Evolutionary conservation across 2,113 vertebrate genomes (phyloP).

Genomic region (Elephas maximus): DNA sequence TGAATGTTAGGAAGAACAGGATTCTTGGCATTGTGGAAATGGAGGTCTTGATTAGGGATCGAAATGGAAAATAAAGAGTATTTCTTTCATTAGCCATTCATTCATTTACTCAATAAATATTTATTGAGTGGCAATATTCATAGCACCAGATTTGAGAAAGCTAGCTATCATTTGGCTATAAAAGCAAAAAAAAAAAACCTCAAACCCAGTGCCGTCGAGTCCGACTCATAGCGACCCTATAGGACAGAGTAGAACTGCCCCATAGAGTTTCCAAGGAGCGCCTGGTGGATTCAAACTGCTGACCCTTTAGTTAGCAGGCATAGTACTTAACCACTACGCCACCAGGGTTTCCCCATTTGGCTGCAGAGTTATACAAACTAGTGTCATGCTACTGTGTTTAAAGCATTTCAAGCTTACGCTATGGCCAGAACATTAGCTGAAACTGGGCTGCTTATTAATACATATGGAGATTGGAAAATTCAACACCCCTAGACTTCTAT

Average conservation of each 20-base stretch:
- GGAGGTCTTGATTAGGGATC: conserved; percentile 38
- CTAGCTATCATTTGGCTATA: conserved; percentile 7
- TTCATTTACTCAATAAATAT: conserved; percentile 21
- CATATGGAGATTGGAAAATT: not conserved
- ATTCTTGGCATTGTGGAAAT: not conserved
- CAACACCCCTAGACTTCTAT: not conserved
- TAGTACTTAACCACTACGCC: too few species aligned
- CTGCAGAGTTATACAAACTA: too few species aligned
- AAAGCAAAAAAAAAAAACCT: not conserved
- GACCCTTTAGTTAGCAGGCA: too few species aligned
- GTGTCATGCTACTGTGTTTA: not conserved
- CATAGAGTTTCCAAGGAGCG: too few species aligned
- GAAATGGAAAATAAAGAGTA: not conserved
- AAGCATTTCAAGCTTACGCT: not conserved
- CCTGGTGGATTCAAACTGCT: too few species aligned
- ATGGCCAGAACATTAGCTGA: not conserved
- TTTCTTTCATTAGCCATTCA: conserved; percentile 20
- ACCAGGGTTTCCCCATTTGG: too few species aligned
- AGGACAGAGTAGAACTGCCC: too few species aligned
- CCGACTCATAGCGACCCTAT: too few species aligned
- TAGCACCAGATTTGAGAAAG: not conserved
- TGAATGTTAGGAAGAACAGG: not conserved
- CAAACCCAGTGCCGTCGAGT: too few species aligned
- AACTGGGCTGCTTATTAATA: not conserved
- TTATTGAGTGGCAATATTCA: not conserved